These are phyloP conservation scores for Trigoniulus corallinus DNA, from an alignment of 1,140 invertebrate genomes.

Conservation along the genomic window DNA sequence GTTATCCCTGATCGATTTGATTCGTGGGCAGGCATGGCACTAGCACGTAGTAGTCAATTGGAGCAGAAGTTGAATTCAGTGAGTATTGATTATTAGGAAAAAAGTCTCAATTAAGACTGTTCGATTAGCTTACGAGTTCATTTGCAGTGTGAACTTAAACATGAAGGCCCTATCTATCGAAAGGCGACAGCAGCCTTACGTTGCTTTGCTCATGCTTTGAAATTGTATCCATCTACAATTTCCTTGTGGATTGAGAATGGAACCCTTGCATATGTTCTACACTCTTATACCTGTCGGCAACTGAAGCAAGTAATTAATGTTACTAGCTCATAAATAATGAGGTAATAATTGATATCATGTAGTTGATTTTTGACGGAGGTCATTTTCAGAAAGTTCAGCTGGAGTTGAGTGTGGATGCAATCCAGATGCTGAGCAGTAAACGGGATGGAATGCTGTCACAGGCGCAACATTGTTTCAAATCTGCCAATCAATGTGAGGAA, in stretches of 20 bases:
- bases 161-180: slow-evolving; percentile 1
- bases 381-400: slow-evolving; percentile 28
- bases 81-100: slow-evolving; percentile 7
- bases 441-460: slow-evolving; percentile 59
- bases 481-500: slow-evolving; percentile 41
- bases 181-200: slow-evolving; percentile 46
- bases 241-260: slow-evolving; percentile 80
- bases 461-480: slow-evolving; percentile 56
- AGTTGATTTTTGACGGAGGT: background rate
- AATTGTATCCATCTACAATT: slow-evolving; percentile 47
- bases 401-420: slow-evolving; percentile 50
- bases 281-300: slow-evolving; percentile 67
- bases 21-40: slow-evolving; percentile 78
- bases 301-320: slow-evolving; percentile 43
- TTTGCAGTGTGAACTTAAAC: slow-evolving; percentile 28
- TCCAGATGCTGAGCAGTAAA: slow-evolving; percentile 50
- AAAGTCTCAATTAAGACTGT: background rate
- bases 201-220: slow-evolving; percentile 59
- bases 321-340: slow-evolving; percentile 32
- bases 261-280: slow-evolving; percentile 64
- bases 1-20: slow-evolving; percentile 59
- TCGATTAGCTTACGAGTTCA: no score
- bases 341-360: background rate
- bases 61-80: slow-evolving; percentile 63
- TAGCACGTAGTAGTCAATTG: slow-evolving; percentile 58